These are phyloP conservation scores for Hymenochirus boettgeri DNA, from an alignment of 2,113 vertebrate species.

Conservation along the genomic window DNA sequence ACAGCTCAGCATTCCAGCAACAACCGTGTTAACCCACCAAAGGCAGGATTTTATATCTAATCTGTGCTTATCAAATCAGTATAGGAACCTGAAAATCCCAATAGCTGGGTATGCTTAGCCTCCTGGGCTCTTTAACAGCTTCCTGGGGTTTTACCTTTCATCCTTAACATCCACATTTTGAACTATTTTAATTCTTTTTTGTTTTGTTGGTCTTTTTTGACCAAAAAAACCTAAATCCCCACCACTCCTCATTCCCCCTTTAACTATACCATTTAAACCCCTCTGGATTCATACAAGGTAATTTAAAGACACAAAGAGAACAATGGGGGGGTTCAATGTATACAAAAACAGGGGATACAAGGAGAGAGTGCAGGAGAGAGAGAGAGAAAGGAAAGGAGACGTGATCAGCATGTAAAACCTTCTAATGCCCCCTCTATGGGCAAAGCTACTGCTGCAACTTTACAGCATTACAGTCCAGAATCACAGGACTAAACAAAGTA, in stretches of 20 bases:
- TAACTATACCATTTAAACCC: constrained; percentile 49
- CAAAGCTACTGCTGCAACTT: constrained; percentile 17
- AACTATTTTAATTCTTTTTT: background rate
- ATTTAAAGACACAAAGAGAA: constrained; percentile 56
- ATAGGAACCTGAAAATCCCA: background rate
- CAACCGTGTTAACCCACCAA: background rate
- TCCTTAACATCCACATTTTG: background rate
- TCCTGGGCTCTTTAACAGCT: background rate
- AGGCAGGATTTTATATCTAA: background rate
- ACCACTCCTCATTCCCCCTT: constrained; percentile 36
- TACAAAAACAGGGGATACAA: constrained; percentile 49
- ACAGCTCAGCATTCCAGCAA: background rate
- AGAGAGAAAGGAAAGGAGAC: constrained; percentile 51
- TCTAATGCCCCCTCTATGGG: constrained; percentile 25
- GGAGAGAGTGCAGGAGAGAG: constrained; percentile 16
- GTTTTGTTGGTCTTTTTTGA: background rate
- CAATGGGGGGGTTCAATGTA: constrained; percentile 57
- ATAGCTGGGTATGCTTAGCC: background rate
- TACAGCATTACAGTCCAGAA: constrained; percentile 12
- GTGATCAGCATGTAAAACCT: constrained; percentile 56
- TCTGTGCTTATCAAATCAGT: background rate
- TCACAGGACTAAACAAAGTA: background rate
- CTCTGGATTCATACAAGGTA: constrained; percentile 57
- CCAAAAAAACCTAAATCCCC: background rate
- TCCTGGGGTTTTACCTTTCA: background rate